phyloP scores from a whole-genome alignment of 2,888 invertebrate genomes.

The Cyclophora albipunctata region DNA sequence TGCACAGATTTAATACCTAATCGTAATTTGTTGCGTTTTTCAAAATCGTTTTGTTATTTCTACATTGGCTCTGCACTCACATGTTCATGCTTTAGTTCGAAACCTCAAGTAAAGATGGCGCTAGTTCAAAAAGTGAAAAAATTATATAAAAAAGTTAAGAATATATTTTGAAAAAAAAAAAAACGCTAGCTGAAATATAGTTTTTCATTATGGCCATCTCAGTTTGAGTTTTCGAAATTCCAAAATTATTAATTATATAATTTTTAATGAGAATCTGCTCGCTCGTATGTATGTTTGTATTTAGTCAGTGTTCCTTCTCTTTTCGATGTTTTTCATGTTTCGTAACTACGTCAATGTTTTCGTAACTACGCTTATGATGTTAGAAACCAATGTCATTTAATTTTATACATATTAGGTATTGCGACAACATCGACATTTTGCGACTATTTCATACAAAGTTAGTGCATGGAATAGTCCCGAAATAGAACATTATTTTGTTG shows the following conservation, averaged over 20 bases:
- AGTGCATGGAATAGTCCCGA: no score
- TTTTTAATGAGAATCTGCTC: slow-evolving; percentile 16
- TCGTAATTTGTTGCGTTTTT: slow-evolving; percentile 39
- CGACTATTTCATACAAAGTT: no score
- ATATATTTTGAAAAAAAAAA: no score
- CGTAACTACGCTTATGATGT: no score
- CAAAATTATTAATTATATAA: slow-evolving; percentile 1
- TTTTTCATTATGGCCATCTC: not conserved
- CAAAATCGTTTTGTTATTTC: slow-evolving; percentile 32
- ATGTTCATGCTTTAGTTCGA: slow-evolving; percentile 54
- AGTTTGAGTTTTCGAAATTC: not conserved
- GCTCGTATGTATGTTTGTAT: slow-evolving; percentile 51
- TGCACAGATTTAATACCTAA: slow-evolving; percentile 51
- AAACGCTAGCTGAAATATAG: not conserved
- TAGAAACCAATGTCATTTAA: no score
- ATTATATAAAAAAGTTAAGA: slow-evolving; percentile 1
- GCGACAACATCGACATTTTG: no score
- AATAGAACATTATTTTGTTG: no score
- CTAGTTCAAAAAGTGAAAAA: slow-evolving; percentile 22
- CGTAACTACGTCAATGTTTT: slow-evolving; percentile 1
- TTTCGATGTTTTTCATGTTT: slow-evolving; percentile 48
- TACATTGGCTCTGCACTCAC: slow-evolving; percentile 69
- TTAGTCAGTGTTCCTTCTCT: slow-evolving; percentile 75
- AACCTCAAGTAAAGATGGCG: not conserved
- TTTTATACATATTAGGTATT: no score